Evolutionary conservation across 2,888 invertebrate genomes (phyloP).

Genomic region (Sepioteuthis lessoniana): DNA sequence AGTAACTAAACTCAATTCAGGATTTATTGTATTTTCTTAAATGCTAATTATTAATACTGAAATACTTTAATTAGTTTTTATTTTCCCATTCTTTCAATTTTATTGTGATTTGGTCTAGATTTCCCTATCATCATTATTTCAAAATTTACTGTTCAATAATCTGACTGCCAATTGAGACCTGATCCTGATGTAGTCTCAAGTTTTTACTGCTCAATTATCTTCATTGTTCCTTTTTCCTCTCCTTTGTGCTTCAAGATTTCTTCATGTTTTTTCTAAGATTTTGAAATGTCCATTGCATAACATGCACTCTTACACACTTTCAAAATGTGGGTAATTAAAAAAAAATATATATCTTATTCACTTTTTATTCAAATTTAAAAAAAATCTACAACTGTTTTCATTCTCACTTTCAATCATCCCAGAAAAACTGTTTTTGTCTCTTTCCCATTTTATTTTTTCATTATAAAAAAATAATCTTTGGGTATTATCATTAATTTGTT

Average conservation of each 20-base stretch:
- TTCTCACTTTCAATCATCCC: neutral
- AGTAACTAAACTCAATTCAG: too few relatives aligned
- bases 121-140: neutral
- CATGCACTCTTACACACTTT: too few relatives aligned
- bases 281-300: too few relatives aligned
- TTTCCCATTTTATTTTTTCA: neutral
- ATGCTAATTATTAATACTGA: too few relatives aligned
- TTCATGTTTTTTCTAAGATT: neutral
- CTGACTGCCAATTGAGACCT: neutral
- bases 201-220: constrained; percentile 6
- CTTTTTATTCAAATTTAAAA: neutral
- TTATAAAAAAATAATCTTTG: neutral
- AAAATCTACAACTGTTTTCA: neutral
- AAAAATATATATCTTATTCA: neutral
- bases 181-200: neutral
- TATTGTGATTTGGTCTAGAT: neutral
- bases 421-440: neutral
- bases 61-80: too few relatives aligned
- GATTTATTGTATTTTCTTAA: too few relatives aligned
- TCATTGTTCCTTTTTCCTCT: neutral
- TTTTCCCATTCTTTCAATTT: neutral
- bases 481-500: too few relatives aligned
- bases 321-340: neutral
- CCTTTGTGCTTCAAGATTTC: neutral
- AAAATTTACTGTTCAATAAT: neutral